Percentiles rank a stretch among this genome's conserved stretches.
Conservation (phyloP, 2,113 vertebrate genomes). For the Callipepla californica region DNA sequence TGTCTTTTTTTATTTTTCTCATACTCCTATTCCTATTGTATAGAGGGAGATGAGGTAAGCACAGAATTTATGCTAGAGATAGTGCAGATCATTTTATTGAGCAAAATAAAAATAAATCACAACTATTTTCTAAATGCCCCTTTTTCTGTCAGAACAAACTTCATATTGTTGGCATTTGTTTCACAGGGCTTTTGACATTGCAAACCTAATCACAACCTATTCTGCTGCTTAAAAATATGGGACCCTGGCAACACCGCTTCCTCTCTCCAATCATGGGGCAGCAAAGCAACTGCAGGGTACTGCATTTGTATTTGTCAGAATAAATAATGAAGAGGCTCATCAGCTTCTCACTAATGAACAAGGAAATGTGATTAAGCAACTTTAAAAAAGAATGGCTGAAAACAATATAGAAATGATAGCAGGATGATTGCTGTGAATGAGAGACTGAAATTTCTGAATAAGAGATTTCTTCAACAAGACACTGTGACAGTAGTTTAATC, state of each 20-base stretch:
- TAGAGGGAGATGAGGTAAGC: not conserved
- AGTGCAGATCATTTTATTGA: not conserved
- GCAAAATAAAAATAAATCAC: constrained; percentile 18
- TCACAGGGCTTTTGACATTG: constrained; percentile 18
- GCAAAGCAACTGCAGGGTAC: constrained; percentile 21
- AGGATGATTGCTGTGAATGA: constrained; percentile 50
- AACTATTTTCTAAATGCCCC: not conserved
- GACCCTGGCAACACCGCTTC: not conserved
- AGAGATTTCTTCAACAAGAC: constrained; percentile 43
- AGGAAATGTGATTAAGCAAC: constrained; percentile 65
- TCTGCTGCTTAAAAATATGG: constrained; percentile 15
- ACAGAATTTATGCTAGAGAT: not conserved
- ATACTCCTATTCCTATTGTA: not conserved
- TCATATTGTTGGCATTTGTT: not conserved
- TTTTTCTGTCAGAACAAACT: not conserved
- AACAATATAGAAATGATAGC: constrained; percentile 56
- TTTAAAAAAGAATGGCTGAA: constrained; percentile 36
- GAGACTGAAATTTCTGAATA: constrained; percentile 45
- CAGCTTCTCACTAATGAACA: constrained; percentile 51
- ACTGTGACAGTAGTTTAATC: constrained; percentile 44
- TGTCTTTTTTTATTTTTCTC: not conserved
- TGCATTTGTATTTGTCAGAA: constrained; percentile 49
- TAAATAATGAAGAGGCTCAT: constrained; percentile 55
- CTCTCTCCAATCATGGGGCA: not conserved
- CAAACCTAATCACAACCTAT: constrained; percentile 35